These are phyloP conservation scores for Paragorgia papillata DNA, from an alignment of 92 coral and sea anemone genomes.

Conservation along the genomic window DNA sequence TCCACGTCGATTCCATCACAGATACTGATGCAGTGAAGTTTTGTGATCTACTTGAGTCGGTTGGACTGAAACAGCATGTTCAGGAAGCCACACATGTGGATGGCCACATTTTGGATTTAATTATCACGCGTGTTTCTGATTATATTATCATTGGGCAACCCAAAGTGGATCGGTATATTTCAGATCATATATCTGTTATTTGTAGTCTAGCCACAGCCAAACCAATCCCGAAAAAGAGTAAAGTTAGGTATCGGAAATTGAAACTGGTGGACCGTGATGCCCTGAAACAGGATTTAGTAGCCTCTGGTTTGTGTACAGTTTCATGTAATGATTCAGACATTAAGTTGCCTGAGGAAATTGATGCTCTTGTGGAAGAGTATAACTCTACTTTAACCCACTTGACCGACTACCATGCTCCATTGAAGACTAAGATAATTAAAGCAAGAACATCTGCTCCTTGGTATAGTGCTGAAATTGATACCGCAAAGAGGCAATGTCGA, in stretches of 20 bases:
- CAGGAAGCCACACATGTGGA: slow-evolving; percentile 10
- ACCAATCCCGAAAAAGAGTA: slow-evolving; percentile 24
- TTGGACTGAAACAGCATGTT: too few relatives aligned
- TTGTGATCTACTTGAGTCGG: slow-evolving; percentile 27
- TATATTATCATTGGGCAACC: slow-evolving; percentile 1
- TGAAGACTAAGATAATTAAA: slow-evolving; percentile 17
- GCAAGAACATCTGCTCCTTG: too few relatives aligned
- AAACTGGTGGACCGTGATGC: slow-evolving; percentile 44
- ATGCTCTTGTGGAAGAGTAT: slow-evolving; percentile 26
- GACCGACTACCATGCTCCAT: slow-evolving; percentile 47
- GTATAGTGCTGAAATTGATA: too few relatives aligned
- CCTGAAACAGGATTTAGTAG: slow-evolving; percentile 31
- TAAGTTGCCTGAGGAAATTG: neutral
- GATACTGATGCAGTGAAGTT: slow-evolving; percentile 13
- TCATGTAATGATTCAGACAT: slow-evolving; percentile 7
- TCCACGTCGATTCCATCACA: slow-evolving; percentile 18
- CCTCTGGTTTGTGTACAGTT: slow-evolving; percentile 33
- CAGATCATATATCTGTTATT: slow-evolving; percentile 55
- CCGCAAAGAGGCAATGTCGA: too few relatives aligned
- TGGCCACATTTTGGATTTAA: slow-evolving; percentile 21
- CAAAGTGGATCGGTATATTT: slow-evolving; percentile 27
- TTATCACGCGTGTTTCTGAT: slow-evolving; percentile 23
- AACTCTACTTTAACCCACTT: slow-evolving; percentile 33
- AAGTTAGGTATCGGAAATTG: slow-evolving; percentile 35
- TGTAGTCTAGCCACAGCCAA: slow-evolving; percentile 30